A percentile compares a stretch with the other conserved stretches of the same genome.
These are phyloP conservation scores for Conus betulinus DNA, from an alignment of 1,140 invertebrate genomes.

Conservation along the genomic window DNA sequence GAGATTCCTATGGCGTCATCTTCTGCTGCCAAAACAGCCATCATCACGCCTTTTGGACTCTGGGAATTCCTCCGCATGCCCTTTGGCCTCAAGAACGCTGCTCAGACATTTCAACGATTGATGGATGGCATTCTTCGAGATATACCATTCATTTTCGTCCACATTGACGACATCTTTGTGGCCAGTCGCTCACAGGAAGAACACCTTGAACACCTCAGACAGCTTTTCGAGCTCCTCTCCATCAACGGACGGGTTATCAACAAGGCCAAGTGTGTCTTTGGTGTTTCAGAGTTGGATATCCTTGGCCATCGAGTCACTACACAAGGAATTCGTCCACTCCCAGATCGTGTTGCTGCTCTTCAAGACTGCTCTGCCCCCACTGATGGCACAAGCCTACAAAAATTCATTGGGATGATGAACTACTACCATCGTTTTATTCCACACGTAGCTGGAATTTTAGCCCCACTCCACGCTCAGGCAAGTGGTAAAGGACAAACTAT, in stretches of 20 bases:
- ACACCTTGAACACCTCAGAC: background rate
- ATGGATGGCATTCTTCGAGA: constrained; percentile 28
- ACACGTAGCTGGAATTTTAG: background rate
- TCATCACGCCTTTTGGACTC: constrained; percentile 52
- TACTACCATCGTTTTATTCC: constrained; percentile 31
- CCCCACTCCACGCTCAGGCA: constrained; percentile 16
- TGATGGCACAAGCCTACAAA: constrained; percentile 29
- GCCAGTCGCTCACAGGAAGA: too few species aligned
- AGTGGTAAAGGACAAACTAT: constrained; percentile 27
- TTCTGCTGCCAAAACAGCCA: constrained; percentile 46
- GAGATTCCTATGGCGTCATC: constrained; percentile 43
- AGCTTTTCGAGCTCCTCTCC: constrained; percentile 5
- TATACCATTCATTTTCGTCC: too few species aligned
- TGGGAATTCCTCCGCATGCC: constrained; percentile 50
- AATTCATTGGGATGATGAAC: constrained; percentile 30
- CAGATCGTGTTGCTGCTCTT: background rate
- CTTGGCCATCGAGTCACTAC: background rate
- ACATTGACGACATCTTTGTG: too few species aligned
- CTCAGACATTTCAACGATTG: constrained; percentile 32
- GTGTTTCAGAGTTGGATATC: constrained; percentile 6
- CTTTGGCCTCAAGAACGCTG: constrained; percentile 35
- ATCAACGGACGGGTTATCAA: constrained; percentile 9
- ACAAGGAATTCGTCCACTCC: background rate
- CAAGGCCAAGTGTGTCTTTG: constrained; percentile 24
- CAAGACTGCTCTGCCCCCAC: background rate